phyloP scores from a whole-genome alignment of 2,113 vertebrate species.

The Oryzias melastigma region DNA sequence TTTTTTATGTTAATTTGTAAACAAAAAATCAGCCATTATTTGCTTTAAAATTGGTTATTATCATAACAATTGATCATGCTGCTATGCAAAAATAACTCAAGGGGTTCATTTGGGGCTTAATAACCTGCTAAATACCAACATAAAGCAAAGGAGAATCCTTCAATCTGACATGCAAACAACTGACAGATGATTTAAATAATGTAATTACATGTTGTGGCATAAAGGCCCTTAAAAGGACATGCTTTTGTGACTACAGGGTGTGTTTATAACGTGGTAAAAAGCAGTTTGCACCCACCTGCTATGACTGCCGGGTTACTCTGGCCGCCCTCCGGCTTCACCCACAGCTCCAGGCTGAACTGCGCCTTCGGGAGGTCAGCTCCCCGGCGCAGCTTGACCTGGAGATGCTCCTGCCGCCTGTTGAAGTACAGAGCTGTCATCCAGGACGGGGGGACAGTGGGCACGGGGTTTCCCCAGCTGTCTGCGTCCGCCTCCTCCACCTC shows the following conservation, averaged over 20 bases:
- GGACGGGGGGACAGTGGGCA: conserved; percentile 53
- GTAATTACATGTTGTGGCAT: background rate
- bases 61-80: too few relatives aligned
- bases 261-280: background rate
- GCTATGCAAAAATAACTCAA: too few relatives aligned
- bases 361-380: conserved; percentile 79
- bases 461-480: conserved; percentile 56
- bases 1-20: too few relatives aligned
- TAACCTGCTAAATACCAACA: too few relatives aligned
- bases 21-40: too few relatives aligned
- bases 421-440: conserved; percentile 85
- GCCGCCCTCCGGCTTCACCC: conserved; percentile 92
- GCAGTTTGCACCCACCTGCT: conserved; percentile 81
- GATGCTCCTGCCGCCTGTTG: conserved; percentile 81
- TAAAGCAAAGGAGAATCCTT: too few relatives aligned
- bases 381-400: conserved; percentile 77
- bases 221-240: background rate
- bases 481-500: conserved; percentile 59
- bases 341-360: conserved; percentile 88
- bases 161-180: too few relatives aligned
- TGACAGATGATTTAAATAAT: too few relatives aligned
- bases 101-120: too few relatives aligned
- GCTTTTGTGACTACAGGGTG: background rate
- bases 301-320: conserved; percentile 90
- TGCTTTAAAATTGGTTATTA: too few relatives aligned